phyloP scores from a whole-genome alignment of 2,888 invertebrate genomes.

The Drosophila paramelanica region DNA sequence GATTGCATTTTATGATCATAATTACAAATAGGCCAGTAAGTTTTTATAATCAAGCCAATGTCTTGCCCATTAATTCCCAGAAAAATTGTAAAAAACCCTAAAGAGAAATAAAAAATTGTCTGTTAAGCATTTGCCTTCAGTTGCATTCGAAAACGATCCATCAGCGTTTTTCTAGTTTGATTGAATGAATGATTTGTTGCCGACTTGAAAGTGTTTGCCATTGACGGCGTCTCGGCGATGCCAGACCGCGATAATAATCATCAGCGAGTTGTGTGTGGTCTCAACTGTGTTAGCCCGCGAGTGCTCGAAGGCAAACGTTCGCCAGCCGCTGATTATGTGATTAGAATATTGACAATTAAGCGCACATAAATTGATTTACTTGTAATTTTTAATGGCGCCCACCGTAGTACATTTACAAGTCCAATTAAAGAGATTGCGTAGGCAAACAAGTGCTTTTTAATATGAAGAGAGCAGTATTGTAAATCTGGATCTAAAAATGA shows the following conservation, averaged over 20 bases:
- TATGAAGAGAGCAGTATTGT: slow-evolving; percentile 13
- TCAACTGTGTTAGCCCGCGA: slow-evolving; percentile 24
- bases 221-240: slow-evolving; percentile 60
- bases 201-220: slow-evolving; percentile 33
- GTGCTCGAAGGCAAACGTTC: slow-evolving; percentile 55
- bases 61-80: slow-evolving; percentile 33
- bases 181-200: slow-evolving; percentile 62
- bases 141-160: slow-evolving; percentile 30
- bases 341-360: slow-evolving; percentile 78
- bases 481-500: neutral
- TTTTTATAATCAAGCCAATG: slow-evolving; percentile 31
- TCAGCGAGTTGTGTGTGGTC: slow-evolving; percentile 53
- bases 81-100: slow-evolving; percentile 44
- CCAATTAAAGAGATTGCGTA: slow-evolving; percentile 27
- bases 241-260: slow-evolving; percentile 66
- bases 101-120: slow-evolving; percentile 26
- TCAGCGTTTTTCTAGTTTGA: slow-evolving; percentile 54
- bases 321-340: slow-evolving; percentile 70
- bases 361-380: slow-evolving; percentile 74
- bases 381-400: slow-evolving; percentile 69
- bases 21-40: slow-evolving; percentile 47
- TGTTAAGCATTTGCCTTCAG: slow-evolving; percentile 13
- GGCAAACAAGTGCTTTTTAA: slow-evolving; percentile 29
- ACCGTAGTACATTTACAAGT: slow-evolving; percentile 16
- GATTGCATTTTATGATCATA: slow-evolving; percentile 66